Evolutionary conservation across 2,888 invertebrate species (phyloP).

Genomic region (Stenichneumon culpator): DNA sequence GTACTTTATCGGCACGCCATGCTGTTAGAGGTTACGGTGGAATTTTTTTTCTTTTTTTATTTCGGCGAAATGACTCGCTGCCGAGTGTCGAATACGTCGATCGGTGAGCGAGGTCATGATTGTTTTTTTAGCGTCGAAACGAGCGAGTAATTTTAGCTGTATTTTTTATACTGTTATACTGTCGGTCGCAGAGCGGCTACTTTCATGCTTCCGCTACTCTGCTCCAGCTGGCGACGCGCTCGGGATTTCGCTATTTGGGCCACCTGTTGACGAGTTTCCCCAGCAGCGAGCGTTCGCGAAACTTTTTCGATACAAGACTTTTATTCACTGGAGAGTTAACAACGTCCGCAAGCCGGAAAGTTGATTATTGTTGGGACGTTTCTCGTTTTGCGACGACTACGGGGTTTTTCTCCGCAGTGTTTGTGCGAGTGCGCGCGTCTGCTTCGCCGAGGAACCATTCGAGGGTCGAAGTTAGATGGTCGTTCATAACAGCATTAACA

Average conservation of each 20-base stretch:
- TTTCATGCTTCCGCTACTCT: neutral
- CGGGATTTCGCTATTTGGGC: slow-evolving; percentile 58
- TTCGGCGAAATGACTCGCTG: neutral
- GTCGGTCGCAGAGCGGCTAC: neutral
- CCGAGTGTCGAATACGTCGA: neutral
- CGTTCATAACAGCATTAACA: neutral
- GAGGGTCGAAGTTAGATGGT: neutral
- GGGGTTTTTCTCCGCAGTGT: neutral
- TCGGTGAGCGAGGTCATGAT: slow-evolving; percentile 2
- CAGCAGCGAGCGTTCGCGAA: neutral
- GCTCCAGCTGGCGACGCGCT: neutral
- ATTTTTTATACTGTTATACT: neutral
- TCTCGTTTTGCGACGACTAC: neutral
- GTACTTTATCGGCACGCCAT: neutral
- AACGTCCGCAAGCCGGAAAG: neutral
- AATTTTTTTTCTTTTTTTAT: neutral
- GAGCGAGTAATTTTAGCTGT: no score
- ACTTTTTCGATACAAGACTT: neutral
- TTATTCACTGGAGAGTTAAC: neutral
- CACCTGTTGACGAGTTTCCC: slow-evolving; percentile 71
- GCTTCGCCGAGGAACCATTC: neutral
- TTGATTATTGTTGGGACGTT: neutral
- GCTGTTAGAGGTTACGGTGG: neutral
- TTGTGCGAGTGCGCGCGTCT: neutral
- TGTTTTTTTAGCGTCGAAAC: neutral